Evolutionary conservation across 1,140 invertebrate species (phyloP).

Genomic region (Leptinotarsa texana): DNA sequence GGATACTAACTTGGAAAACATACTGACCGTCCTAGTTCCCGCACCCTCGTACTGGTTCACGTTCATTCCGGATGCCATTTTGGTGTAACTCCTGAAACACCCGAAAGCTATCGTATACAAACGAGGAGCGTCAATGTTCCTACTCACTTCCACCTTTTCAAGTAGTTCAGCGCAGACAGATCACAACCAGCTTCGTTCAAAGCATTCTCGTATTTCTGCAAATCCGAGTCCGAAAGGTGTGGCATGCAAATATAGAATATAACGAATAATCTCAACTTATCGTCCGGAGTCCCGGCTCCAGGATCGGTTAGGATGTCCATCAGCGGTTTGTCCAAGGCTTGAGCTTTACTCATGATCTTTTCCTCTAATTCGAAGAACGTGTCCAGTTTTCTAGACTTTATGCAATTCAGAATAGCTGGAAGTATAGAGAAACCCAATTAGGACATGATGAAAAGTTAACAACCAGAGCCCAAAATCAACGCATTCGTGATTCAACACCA

Average conservation of each 20-base stretch:
- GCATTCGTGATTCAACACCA: too few relatives aligned
- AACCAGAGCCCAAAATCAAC: background rate
- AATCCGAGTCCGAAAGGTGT: constrained; percentile 79
- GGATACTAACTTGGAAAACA: constrained; percentile 97
- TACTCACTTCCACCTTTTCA: constrained; percentile 86
- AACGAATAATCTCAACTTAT: constrained; percentile 93
- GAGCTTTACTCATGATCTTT: constrained; percentile 89
- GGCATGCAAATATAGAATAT: constrained; percentile 90
- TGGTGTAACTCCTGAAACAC: constrained; percentile 72
- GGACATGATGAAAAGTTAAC: background rate
- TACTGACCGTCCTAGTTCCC: constrained; percentile 93
- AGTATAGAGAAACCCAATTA: constrained; percentile 29
- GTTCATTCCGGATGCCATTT: constrained; percentile 67
- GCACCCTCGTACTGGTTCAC: constrained; percentile 84
- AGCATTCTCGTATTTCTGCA: constrained; percentile 79
- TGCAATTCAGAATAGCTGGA: constrained; percentile 79
- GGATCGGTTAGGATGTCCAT: constrained; percentile 84
- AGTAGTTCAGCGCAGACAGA: constrained; percentile 78
- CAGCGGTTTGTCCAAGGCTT: constrained; percentile 73
- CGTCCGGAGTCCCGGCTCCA: constrained; percentile 84
- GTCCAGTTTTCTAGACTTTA: constrained; percentile 90
- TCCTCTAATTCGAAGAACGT: constrained; percentile 97
- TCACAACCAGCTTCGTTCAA: constrained; percentile 85
- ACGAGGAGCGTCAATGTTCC: background rate
- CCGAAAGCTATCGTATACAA: background rate